Conservation (phyloP, 2,113 vertebrate genomes). For the Macrotis lagotis region DNA sequence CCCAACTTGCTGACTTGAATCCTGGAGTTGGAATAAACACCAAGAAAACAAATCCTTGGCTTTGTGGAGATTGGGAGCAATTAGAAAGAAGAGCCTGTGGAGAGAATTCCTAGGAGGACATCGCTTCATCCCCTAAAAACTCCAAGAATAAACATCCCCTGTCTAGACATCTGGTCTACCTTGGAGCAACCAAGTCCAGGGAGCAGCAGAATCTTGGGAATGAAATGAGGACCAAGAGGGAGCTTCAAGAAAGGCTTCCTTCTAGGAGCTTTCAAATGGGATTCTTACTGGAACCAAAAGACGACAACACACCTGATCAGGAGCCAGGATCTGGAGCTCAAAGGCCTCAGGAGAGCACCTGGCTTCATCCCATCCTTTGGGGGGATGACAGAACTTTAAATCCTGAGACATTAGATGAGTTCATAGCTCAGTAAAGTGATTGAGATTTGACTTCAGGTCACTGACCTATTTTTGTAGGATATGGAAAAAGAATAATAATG, state of each 20-base stretch:
- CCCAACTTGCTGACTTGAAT: not conserved
- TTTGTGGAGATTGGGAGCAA: not conserved
- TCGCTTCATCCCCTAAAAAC: not conserved
- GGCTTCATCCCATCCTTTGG: not conserved
- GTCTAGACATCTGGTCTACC: not conserved
- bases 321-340: not conserved
- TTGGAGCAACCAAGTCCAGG: not conserved
- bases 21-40: not conserved
- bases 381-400: not conserved
- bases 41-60: slow-evolving; percentile 14
- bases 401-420: not conserved
- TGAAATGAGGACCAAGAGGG: not conserved
- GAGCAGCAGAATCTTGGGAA: not conserved
- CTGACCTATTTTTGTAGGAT: not conserved
- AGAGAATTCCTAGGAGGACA: not conserved
- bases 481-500: not conserved
- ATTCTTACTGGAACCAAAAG: not conserved
- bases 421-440: not conserved
- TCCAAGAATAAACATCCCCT: not conserved
- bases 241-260: not conserved
- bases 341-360: not conserved
- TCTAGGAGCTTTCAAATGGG: slow-evolving; percentile 23
- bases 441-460: not conserved
- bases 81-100: not conserved
- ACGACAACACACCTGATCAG: not conserved